Evolutionary conservation across 2,888 invertebrate genomes (phyloP), one percentile per base, ranked within the genome.

Genomic region (Hoplodrina ambigua): DNA sequence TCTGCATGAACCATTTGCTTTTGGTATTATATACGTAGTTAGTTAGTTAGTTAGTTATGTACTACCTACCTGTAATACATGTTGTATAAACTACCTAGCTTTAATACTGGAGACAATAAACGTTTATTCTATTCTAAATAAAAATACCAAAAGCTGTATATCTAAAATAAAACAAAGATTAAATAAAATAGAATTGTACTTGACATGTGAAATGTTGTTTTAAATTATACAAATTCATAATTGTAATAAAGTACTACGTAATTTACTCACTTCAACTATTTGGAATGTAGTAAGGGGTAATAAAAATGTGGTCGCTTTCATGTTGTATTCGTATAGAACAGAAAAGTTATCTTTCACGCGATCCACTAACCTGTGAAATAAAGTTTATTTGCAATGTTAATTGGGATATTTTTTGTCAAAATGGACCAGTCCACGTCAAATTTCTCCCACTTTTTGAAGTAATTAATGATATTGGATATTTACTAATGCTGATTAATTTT

Each of bases 251-350:
- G 17, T 46, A 46, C 17, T 46, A 4, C 4, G 46, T 46, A 46
- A 17, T 56, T 50, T 44, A 77, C 66, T 72, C 85, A 94, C 94
- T 85, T 90, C 88, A 2, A 89, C 65, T 44, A 94, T 84, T 86
- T 91, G 90, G 75, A 92, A 93, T n/a, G 87, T 87, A n/a, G 89
- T 80, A 19, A 93, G 85, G 0, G 94, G 92, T 37, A 93, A 69
- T n/a, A 91, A 67, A 74, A 94, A 82, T 11, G 91, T 93, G 1
- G 92, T 90, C 0, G 89, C 82, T 85, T 93, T 94, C 90, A 94
- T 90, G 59, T 87, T 89, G 33, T 87, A 91, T 77, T 94, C 94
- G 58, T 92, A 94, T 5, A 94, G 72, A 4, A 89, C 53, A 7
- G 85, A 85, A 53, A 91, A 93, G 46, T 85, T 84, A 4, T 20